phyloP scores from a whole-genome alignment of 1,140 invertebrate species.

The Lethrus apterus region DNA sequence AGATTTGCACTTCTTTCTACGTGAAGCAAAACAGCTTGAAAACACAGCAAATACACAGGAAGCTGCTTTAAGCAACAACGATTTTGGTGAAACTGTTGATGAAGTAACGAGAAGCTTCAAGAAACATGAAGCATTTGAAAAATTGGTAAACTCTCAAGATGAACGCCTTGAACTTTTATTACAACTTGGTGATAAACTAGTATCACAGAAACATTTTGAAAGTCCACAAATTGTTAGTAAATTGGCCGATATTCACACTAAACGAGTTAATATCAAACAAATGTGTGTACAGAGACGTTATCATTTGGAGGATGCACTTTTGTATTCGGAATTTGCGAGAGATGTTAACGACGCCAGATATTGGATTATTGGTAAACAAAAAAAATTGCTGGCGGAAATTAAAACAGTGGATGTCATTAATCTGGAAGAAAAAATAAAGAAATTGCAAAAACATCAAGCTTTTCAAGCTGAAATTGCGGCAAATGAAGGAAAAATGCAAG shows the following conservation, averaged over 20 bases:
- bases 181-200: constrained; percentile 82
- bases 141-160: constrained; percentile 73
- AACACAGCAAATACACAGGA: constrained; percentile 84
- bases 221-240: constrained; percentile 71
- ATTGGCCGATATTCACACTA: constrained; percentile 61
- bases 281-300: constrained; percentile 55
- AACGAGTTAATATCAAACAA: constrained; percentile 62
- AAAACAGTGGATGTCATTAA: constrained; percentile 63
- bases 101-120: constrained; percentile 80
- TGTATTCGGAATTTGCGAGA: constrained; percentile 84
- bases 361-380: constrained; percentile 93
- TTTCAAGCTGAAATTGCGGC: constrained; percentile 92
- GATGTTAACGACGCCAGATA: constrained; percentile 82
- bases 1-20: constrained; percentile 88
- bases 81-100: constrained; percentile 62
- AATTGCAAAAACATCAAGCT: constrained; percentile 95
- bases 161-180: constrained; percentile 74
- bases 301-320: constrained; percentile 68
- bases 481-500: constrained; percentile 78
- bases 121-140: constrained; percentile 87
- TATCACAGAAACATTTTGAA: constrained; percentile 92
- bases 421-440: constrained; percentile 86
- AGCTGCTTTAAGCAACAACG: constrained; percentile 52
- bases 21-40: constrained; percentile 91
- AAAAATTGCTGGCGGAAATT: constrained; percentile 72